Evolutionary conservation across 2,113 vertebrate genomes (phyloP).

Genomic region (Dromaius novaehollandiae): DNA sequence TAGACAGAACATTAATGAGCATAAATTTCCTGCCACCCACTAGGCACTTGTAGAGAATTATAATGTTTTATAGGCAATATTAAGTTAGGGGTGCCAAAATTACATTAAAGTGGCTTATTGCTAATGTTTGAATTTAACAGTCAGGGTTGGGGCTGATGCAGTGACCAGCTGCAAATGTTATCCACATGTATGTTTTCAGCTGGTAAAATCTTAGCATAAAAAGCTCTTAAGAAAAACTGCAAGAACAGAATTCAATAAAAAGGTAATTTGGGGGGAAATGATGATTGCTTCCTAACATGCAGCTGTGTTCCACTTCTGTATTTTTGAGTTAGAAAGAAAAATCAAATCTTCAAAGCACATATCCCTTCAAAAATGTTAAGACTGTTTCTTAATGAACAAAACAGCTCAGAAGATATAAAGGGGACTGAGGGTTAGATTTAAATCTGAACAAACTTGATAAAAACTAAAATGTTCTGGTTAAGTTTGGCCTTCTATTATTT

Average conservation of each 20-base stretch:
- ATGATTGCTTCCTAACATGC: not conserved
- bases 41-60: not conserved
- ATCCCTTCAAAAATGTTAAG: not conserved
- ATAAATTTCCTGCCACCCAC: slow-evolving; percentile 15
- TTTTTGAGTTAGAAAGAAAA: not conserved
- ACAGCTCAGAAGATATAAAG: not conserved
- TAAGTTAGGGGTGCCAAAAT: slow-evolving; percentile 13
- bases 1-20: not conserved
- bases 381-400: not conserved
- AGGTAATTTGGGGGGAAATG: not conserved
- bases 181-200: not conserved
- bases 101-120: not conserved
- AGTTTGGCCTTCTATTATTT: not conserved
- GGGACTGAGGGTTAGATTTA: not conserved
- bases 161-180: slow-evolving; percentile 26
- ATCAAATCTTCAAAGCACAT: not conserved
- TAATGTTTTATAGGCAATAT: not conserved
- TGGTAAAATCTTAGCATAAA: not conserved
- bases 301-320: not conserved
- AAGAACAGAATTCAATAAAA: not conserved
- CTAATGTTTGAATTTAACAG: not conserved
- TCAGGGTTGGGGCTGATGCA: not conserved
- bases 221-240: not conserved
- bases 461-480: not conserved
- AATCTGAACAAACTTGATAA: not conserved